Base-by-base conservation (phyloP, 2,797 vertebrate species). In the Ctenochaetus hawaiiensis region DNA sequence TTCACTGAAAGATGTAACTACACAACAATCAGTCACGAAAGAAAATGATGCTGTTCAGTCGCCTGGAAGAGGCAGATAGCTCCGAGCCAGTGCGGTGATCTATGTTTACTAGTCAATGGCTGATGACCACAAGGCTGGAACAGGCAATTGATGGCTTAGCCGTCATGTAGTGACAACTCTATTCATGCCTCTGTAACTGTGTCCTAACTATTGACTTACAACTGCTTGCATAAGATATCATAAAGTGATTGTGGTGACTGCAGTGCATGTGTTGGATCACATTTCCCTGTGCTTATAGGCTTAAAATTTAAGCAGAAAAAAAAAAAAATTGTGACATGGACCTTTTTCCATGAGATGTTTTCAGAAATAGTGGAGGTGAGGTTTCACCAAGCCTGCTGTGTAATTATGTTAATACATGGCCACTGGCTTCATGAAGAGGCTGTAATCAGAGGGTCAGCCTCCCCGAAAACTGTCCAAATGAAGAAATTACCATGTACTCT, bases 361-460 rank as follows among this genome's bases (percentile, higher is more conserved):
- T 73, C 47, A 68, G 62, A 73, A 84, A 73, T 61, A 14, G 61
- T 49, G 26, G 57, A 81, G 71, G 70, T 69, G 75, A 86, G 54
- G 53, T 62, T 84, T 69, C 69, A 47, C 74, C 13, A 20, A 68
- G 68, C 72, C 83, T 58, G 85, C 71, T 81, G 76, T 89, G 74
- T 90, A 87, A 90, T 92, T 89, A 89, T 49, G 81, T 80, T 89
- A 83, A 87, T 84, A 58, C 82, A 73, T 5, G 34, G 67, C 84
- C 58, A 56, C 70, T 82, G 89, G 88, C 78, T 81, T 22, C 26
- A 63, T 30, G 37, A 57, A 60, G 59, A 82, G 80, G 77, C 87
- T 82, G 85, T 89, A 90, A 92, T 89, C 86, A 87, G 80, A 58
- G 86, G 84, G 76, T 86, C 87, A 82, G 14, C 79, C 84, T 78